Base-by-base conservation (phyloP, 1,140 invertebrate genomes). In the Brachionus asplanchnoidis region DNA sequence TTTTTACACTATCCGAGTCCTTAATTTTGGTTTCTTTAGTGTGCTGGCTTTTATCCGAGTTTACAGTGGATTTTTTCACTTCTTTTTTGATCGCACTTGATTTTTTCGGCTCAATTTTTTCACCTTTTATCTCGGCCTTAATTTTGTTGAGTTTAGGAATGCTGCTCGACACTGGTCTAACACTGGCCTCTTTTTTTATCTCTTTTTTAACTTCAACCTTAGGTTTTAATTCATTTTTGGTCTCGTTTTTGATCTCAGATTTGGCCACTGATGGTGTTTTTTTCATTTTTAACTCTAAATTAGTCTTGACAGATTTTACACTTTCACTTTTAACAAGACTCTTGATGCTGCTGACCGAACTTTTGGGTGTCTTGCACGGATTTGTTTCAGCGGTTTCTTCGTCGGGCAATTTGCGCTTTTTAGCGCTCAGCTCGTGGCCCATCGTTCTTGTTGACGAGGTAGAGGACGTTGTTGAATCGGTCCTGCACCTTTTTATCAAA, bases 341-440 rank as follows among this genome's bases (percentile, higher is more conserved):
- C 17, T 50, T 9, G 32, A 1, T 77, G 20, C 8, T 26, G 26
- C 20, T 50, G 2, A 42, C 6, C 14, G 73, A 77, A 12, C 73
- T 77, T 28, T 77, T 77, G 2, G 20, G 73, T 12, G 73, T 77
- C 11, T 77, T 77, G 9, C 20, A 50, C 4, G 73, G 73, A 26
- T 46, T 77, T 28, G 73, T 12, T 23, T 50, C 26, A 12, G 46
- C 14, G 20, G 73, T 0, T 50, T 50, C 44, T 9, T 77, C 73
- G 6, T 77, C 73, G 3, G 79, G 65, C 20, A 82, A 20, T 40
- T 82, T 82, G 11, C 79, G 50, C 42, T 82, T 82, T 36, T 82
- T 82, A n/a, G n/a, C 44, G 8, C 78, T 46, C 12, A 42, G 12
- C 14, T 44, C 60, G 2, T 32, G 50, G 28, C 46, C 73, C 11